These are phyloP conservation scores for Cephalopterus ornatus DNA, from an alignment of 2,113 vertebrate genomes.

Conservation along the genomic window DNA sequence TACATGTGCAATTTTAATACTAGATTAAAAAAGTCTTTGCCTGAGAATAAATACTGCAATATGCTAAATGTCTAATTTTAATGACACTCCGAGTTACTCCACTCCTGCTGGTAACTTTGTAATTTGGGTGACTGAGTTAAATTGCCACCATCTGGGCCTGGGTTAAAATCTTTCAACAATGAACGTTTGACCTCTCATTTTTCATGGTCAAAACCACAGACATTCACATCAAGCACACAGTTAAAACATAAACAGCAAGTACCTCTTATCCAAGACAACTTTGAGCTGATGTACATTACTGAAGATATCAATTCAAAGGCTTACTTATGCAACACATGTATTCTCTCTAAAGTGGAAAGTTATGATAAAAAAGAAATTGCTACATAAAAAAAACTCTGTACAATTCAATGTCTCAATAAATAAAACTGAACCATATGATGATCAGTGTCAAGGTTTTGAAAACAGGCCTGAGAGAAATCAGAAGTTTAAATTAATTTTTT, in stretches of 20 bases:
- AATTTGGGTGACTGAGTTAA: neutral
- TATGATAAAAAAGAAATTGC: slow-evolving; percentile 20
- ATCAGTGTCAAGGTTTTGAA: neutral
- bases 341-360: neutral
- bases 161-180: neutral
- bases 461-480: neutral
- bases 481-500: neutral
- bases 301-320: neutral
- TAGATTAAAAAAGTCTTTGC: neutral
- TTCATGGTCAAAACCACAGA: slow-evolving; percentile 8
- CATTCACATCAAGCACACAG: neutral
- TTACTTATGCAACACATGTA: neutral
- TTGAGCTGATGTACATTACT: neutral
- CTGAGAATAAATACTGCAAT: slow-evolving; percentile 12
- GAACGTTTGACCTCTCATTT: slow-evolving; percentile 19
- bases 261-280: neutral
- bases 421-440: neutral
- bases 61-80: slow-evolving; percentile 16
- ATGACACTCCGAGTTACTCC: neutral
- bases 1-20: neutral
- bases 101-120: neutral
- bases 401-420: neutral
- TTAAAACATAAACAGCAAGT: neutral
- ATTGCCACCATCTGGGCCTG: slow-evolving; percentile 4
- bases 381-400: neutral